Evolutionary conservation across 2,888 invertebrate species (phyloP), one percentile per base, ranked within the genome.

Genomic region (Arge pagana): DNA sequence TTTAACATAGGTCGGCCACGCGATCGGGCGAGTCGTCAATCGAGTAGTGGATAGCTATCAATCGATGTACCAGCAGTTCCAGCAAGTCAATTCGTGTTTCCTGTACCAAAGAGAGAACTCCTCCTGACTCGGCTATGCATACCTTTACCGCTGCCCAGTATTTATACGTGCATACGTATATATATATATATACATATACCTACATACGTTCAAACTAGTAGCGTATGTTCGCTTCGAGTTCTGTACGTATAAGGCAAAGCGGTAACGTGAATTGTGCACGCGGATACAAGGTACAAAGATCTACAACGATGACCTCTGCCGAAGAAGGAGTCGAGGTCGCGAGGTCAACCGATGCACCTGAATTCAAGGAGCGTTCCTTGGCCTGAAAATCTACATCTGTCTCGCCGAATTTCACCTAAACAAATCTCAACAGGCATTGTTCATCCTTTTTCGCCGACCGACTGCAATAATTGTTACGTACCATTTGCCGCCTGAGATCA

Each of bases 201-300:
- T 16, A 8, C 21, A 42, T 30, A n/a, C 28, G 16, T 42, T 30
- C 30, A 19, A 30, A 28, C 42, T 18, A 30, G 30, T 42, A 31
- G 28, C 31, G n/a, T n/a, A n/a, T n/a, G n/a, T n/a, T n/a, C n/a
- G n/a, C n/a, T n/a, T n/a, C n/a, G n/a, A n/a, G n/a, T n/a, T n/a
- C n/a, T n/a, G n/a, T n/a, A 30, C 42, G 30, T 42, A 42, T 42
- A 42, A 30, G 42, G 45, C 23, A 19, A 45, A 33, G 45, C 45
- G 35, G 45, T 45, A 45, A 45, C 45, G 35, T 45, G 35, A 45
- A 45, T 45, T 45, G 33, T 24, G 45, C 35, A 45, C 31, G 45
- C 45, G 45, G 45, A 33, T 33, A 45, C 45, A 35, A 35, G 45
- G 24, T 35, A 23, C 33, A 19, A 6, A 45, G 21, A 33, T 45